phyloP scores from a whole-genome alignment of 2,113 vertebrate species.

The Lepisosteus osseus region DNA sequence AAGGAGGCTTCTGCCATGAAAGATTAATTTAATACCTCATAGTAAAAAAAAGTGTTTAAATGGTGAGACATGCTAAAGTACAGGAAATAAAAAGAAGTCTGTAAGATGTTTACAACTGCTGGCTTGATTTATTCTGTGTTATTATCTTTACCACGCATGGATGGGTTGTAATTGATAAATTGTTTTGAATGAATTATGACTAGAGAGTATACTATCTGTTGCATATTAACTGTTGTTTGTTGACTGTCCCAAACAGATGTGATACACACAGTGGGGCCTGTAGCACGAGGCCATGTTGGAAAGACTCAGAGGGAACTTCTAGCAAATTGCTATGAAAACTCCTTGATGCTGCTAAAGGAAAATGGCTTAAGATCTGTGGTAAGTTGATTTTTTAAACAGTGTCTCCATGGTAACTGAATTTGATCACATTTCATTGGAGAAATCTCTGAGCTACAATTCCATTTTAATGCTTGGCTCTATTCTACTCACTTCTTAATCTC shows the following conservation, averaged over 20 bases:
- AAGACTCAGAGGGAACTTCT: constrained; percentile 81
- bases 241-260: constrained; percentile 72
- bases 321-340: constrained; percentile 88
- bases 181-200: no score
- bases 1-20: no score
- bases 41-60: no score
- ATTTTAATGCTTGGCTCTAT: not conserved
- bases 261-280: constrained; percentile 94
- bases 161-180: no score
- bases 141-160: no score
- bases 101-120: no score
- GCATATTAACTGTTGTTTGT: constrained; percentile 4
- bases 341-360: constrained; percentile 84
- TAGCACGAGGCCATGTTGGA: constrained; percentile 86
- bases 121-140: no score
- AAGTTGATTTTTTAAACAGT: constrained; percentile 57
- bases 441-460: not conserved
- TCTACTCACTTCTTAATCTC: not conserved
- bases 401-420: not conserved
- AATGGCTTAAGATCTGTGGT: constrained; percentile 85
- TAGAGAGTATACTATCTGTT: no score
- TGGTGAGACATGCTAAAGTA: no score
- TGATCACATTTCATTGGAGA: not conserved
- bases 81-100: no score
- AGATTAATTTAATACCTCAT: no score